Conservation (phyloP, 2,888 invertebrate genomes). For the Andrena bucephala region DNA sequence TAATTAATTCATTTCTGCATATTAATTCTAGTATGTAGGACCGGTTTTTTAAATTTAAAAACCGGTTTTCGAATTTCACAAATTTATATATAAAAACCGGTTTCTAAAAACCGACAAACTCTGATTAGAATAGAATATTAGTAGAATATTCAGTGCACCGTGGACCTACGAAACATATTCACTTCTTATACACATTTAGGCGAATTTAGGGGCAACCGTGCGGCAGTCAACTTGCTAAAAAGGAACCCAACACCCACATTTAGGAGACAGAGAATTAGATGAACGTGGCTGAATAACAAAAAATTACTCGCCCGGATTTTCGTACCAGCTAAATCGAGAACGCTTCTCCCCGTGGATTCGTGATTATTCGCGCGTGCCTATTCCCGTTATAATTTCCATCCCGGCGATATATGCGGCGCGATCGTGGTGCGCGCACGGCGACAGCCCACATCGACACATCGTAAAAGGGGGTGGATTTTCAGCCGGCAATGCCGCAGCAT, state of each 20-base stretch:
- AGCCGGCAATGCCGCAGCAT: conserved; percentile 33
- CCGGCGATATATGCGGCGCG: background rate
- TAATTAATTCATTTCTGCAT: too few relatives aligned
- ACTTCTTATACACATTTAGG: too few relatives aligned
- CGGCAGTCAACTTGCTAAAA: too few relatives aligned
- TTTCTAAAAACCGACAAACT: too few relatives aligned
- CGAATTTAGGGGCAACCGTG: too few relatives aligned
- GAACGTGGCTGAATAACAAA: background rate
- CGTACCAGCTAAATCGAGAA: conserved; percentile 28
- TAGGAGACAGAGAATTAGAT: background rate
- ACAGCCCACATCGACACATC: conserved; percentile 39
- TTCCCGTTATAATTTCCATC: conserved; percentile 24
- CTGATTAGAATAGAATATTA: too few relatives aligned
- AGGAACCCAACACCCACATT: background rate
- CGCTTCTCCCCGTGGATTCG: background rate
- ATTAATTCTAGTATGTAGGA: too few relatives aligned
- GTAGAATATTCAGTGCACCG: too few relatives aligned
- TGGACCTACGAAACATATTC: too few relatives aligned
- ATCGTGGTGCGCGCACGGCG: conserved; percentile 9
- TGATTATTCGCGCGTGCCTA: background rate
- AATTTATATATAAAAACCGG: too few relatives aligned
- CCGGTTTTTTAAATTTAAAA: too few relatives aligned
- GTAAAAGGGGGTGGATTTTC: conserved; percentile 44
- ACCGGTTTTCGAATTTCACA: too few relatives aligned
- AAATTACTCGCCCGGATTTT: conserved; percentile 4